Conservation (phyloP, 2,113 vertebrate genomes). For the Micromys minutus region DNA sequence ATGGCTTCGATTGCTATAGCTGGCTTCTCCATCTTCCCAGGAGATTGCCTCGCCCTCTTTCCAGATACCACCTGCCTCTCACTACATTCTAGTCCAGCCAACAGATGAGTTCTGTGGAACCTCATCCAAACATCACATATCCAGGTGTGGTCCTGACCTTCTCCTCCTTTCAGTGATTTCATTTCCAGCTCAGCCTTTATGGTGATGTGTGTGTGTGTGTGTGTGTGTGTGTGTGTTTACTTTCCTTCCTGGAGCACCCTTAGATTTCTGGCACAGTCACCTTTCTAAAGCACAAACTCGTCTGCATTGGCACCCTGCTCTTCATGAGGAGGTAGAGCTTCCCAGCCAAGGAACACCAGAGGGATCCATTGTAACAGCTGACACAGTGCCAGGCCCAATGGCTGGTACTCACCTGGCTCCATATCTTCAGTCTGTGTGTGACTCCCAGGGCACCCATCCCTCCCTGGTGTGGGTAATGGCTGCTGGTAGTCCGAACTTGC, state of each 20-base stretch:
- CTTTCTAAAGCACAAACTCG: not conserved
- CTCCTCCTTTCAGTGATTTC: not conserved
- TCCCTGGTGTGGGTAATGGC: not conserved
- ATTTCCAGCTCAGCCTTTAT: not conserved
- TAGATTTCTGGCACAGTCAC: not conserved
- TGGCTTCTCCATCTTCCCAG: not conserved
- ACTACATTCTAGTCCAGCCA: not conserved
- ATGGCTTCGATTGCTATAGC: not conserved
- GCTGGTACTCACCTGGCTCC: not conserved
- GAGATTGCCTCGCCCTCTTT: not conserved
- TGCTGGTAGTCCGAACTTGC: not conserved
- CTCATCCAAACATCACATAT: not conserved
- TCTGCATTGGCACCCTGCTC: not conserved
- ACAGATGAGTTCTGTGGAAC: not conserved
- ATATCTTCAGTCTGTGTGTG: not conserved
- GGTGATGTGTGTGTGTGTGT: not conserved
- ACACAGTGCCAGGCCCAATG: not conserved
- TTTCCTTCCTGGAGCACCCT: not conserved
- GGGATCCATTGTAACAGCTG: not conserved
- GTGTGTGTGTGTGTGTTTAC: not conserved
- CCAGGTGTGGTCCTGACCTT: not conserved
- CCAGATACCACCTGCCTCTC: not conserved
- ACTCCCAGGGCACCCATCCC: not conserved
- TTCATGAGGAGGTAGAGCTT: not conserved
- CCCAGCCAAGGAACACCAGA: not conserved